Conservation (phyloP, 2,888 invertebrate genomes). For the Microplitis manilae region DNA sequence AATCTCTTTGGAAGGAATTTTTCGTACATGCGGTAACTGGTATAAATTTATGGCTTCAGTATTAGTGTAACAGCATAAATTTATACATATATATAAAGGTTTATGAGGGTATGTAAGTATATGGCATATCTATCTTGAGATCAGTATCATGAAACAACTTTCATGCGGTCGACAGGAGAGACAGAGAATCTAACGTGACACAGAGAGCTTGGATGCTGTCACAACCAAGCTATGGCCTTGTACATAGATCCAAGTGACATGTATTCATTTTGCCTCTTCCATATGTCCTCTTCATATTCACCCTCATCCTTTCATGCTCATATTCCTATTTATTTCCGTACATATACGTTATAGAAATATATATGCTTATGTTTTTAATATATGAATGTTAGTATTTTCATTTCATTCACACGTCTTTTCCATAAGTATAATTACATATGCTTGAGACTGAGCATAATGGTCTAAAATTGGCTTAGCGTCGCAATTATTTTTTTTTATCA, state of each 20-base stretch:
- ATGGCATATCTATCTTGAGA: background rate
- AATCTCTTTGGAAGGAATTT: too few species aligned
- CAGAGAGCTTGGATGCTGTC: constrained; percentile 28
- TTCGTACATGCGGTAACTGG: too few species aligned
- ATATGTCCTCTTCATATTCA: constrained; percentile 21
- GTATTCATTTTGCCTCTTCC: constrained; percentile 20
- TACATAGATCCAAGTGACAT: constrained; percentile 34
- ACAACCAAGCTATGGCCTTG: constrained; percentile 24
- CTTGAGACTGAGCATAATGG: constrained; percentile 15
- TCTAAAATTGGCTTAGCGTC: background rate
- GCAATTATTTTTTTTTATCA: background rate
- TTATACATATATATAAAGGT: background rate
- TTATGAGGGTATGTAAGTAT: constrained; percentile 9
- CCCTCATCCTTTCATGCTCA: constrained; percentile 4
- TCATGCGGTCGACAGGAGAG: constrained; percentile 39
- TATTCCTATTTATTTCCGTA: background rate
- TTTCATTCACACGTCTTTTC: background rate
- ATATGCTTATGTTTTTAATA: background rate
- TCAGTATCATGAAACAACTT: constrained; percentile 23
- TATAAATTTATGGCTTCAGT: too few species aligned
- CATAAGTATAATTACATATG: background rate
- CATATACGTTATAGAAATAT: too few species aligned
- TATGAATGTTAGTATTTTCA: background rate
- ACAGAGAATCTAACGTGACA: constrained; percentile 36
- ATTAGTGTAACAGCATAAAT: background rate